Percentiles rank a stretch among this genome's conserved stretches.
Evolutionary conservation across 1,140 invertebrate genomes (phyloP).

Genomic region (Drosophila simulans): DNA sequence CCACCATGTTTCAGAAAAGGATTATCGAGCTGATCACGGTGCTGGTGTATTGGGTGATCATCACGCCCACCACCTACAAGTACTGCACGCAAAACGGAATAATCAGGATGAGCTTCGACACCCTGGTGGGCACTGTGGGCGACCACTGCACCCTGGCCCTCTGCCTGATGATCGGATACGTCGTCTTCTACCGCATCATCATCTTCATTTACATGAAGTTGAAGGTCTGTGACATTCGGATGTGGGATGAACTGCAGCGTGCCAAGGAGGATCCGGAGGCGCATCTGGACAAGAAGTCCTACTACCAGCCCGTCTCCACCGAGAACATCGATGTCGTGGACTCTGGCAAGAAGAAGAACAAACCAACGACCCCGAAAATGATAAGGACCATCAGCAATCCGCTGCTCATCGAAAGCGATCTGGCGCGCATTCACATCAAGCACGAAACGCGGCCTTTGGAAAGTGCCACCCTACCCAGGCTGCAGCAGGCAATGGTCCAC

Average conservation of each 20-base stretch:
- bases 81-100: constrained; percentile 47
- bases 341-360: constrained; percentile 18
- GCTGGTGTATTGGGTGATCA: constrained; percentile 67
- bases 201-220: constrained; percentile 74
- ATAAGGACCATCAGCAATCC: constrained; percentile 71
- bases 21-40: constrained; percentile 71
- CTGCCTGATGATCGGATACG: constrained; percentile 57
- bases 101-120: constrained; percentile 55
- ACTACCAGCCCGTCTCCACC: constrained; percentile 63
- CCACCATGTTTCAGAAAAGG: constrained; percentile 73
- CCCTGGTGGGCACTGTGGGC: constrained; percentile 50
- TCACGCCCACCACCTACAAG: constrained; percentile 61
- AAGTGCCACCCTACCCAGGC: constrained; percentile 56
- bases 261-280: constrained; percentile 62
- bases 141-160: constrained; percentile 58
- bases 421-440: constrained; percentile 66
- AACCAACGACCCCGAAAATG: constrained; percentile 36
- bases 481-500: constrained; percentile 41
- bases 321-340: constrained; percentile 68
- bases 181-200: constrained; percentile 60
- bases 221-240: constrained; percentile 64
- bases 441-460: constrained; percentile 62
- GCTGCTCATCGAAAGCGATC: constrained; percentile 61
- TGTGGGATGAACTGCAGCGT: constrained; percentile 68
- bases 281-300: constrained; percentile 48